Base-by-base conservation (phyloP, 1,140 invertebrate genomes). In the Panagrolaimus sp. region DNA sequence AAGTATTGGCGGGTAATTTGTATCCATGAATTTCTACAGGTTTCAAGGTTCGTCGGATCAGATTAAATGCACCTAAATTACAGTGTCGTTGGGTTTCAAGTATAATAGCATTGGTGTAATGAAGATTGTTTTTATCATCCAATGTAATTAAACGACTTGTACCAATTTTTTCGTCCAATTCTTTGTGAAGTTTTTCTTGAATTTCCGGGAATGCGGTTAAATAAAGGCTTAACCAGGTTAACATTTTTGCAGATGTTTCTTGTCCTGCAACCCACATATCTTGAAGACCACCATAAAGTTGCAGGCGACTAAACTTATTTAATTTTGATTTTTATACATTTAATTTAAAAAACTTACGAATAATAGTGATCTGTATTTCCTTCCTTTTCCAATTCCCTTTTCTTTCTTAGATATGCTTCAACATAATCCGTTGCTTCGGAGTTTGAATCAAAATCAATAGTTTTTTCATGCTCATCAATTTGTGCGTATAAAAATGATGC, bases 181-280 rank as follows among this genome's bases (percentile, higher is more conserved):
- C 73, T 43, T 21, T n/a, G 15, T 74, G 73, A 45, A 74, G 44
- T 44, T 74, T 74, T 55, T 52, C 44, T 47, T 58, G 47, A 10
- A 74, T 43, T 45, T 72, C 38, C 1, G 73, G 73, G 43, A 71
- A 44, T 26, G 75, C 65, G 10, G 75, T 26, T n/a, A 74, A 62
- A 63, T 70, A 75, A 21, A 70, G 58, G 24, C 72, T 52, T 17
- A 63, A 62, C 72, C 72, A 73, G 7, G 67, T 44, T 17, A 66
- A 45, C 3, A 67, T 63, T 15, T 63, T 72, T 43, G 63, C 55
- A 17, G 70, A 73, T 43, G 73, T 68, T 68, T 76, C 73, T 26
- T 71, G 73, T 17, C 73, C 73, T 14, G 73, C 73, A 26, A 71
- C 64, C 52, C 68, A 75, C 26, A 75, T 67, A 15, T 73, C 72